Evolutionary conservation across 1,140 invertebrate species (phyloP).

Genomic region (Magallana angulata): DNA sequence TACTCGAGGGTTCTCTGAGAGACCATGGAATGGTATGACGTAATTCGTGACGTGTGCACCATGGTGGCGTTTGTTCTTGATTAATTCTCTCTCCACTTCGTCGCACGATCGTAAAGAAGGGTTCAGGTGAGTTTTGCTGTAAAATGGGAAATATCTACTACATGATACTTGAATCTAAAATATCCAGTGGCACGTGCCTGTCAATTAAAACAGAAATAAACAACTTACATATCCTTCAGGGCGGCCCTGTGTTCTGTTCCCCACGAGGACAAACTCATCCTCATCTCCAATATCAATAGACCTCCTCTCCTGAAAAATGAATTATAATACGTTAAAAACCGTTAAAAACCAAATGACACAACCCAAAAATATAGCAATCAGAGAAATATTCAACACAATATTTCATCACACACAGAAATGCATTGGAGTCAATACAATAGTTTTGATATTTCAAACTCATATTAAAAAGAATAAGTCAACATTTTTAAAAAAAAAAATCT

Average conservation of each 20-base stretch:
- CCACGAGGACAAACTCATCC: slow-evolving; percentile 55
- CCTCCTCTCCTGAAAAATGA: not conserved
- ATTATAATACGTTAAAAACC: too few relatives aligned
- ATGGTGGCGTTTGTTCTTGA: not conserved
- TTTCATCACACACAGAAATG: too few relatives aligned
- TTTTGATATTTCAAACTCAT: too few relatives aligned
- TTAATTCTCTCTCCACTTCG: slow-evolving; percentile 27
- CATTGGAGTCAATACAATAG: too few relatives aligned
- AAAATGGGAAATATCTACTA: not conserved
- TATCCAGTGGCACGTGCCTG: too few relatives aligned
- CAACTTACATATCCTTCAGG: slow-evolving; percentile 12
- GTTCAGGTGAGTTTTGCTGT: slow-evolving; percentile 38
- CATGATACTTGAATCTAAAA: too few relatives aligned
- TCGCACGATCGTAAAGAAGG: slow-evolving; percentile 47
- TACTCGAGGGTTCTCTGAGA: slow-evolving; percentile 25
- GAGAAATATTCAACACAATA: too few relatives aligned
- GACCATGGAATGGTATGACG: slow-evolving; percentile 58
- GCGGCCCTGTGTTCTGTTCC: not conserved
- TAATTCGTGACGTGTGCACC: slow-evolving; percentile 48
- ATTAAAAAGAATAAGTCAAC: too few relatives aligned
- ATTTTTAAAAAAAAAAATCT: too few relatives aligned
- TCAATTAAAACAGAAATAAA: too few relatives aligned
- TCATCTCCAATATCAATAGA: slow-evolving; percentile 50
- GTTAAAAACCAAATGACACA: too few relatives aligned
- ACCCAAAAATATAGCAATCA: too few relatives aligned